phyloP scores from a whole-genome alignment of 1,140 invertebrate species.

The Drosophila paulistorum region DNA sequence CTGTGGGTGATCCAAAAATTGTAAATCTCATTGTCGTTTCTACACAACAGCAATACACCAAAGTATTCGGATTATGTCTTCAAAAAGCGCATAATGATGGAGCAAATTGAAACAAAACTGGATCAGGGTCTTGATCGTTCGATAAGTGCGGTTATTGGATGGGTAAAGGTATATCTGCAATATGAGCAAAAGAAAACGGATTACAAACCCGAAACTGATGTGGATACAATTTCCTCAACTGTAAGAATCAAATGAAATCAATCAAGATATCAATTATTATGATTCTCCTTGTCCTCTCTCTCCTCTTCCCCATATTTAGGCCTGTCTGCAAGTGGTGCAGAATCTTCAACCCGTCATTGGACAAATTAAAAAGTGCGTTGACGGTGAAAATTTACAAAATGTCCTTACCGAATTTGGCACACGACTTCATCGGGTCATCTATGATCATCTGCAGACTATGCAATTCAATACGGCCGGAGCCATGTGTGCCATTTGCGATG shows the following conservation, averaged over 20 bases:
- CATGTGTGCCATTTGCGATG: conserved; percentile 98
- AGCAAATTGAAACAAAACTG: conserved; percentile 95
- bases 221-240: conserved; percentile 89
- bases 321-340: conserved; percentile 93
- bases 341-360: conserved; percentile 91
- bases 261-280: not conserved
- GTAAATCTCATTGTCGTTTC: not conserved
- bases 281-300: not conserved
- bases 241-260: conserved; percentile 81
- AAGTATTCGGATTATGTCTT: conserved; percentile 94
- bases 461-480: conserved; percentile 98
- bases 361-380: conserved; percentile 92
- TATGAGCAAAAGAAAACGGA: conserved; percentile 98
- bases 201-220: conserved; percentile 96
- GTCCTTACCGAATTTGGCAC: conserved; percentile 95
- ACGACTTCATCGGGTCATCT: conserved; percentile 96
- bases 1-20: not conserved
- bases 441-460: conserved; percentile 97
- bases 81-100: conserved; percentile 93
- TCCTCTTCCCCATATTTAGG: conserved; percentile 84
- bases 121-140: conserved; percentile 95
- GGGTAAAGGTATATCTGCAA: conserved; percentile 95
- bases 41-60: conserved; percentile 89
- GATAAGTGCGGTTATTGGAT: conserved; percentile 93
- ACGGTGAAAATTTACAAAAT: conserved; percentile 96